Conservation (phyloP, 2,888 invertebrate species). For the Phyto melanocephala region DNA sequence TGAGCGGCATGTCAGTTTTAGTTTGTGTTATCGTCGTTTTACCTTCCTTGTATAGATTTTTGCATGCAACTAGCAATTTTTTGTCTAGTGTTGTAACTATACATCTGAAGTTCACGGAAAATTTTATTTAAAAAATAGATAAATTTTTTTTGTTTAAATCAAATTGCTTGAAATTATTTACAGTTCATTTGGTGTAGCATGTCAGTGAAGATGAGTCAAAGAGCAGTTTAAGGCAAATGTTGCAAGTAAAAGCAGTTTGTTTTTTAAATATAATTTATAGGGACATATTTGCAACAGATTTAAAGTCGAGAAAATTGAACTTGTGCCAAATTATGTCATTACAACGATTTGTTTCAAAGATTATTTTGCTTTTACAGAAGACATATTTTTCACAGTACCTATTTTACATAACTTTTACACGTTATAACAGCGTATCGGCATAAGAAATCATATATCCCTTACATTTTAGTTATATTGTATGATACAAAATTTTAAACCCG, state of each 20-base stretch:
- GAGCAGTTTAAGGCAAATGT: neutral
- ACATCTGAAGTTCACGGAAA: constrained; percentile 36
- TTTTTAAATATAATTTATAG: no score
- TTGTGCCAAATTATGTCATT: neutral
- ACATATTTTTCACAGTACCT: no score
- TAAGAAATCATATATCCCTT: no score
- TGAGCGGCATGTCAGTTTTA: constrained; percentile 55
- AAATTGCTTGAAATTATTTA: constrained; percentile 13
- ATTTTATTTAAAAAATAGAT: neutral
- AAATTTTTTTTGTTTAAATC: neutral
- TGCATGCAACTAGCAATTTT: constrained; percentile 44
- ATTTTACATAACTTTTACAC: no score
- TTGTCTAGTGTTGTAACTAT: neutral
- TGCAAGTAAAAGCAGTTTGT: no score
- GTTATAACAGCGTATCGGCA: no score
- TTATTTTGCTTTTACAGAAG: no score
- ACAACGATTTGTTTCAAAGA: no score
- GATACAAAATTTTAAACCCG: no score
- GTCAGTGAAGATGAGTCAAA: neutral
- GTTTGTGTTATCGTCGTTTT: neutral
- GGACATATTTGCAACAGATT: no score
- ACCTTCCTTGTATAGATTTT: constrained; percentile 24
- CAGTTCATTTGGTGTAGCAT: constrained; percentile 38
- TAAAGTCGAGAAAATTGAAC: neutral
- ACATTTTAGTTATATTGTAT: no score